Conservation (phyloP, 2,797 vertebrate species). For the Typhlichthys subterraneus region DNA sequence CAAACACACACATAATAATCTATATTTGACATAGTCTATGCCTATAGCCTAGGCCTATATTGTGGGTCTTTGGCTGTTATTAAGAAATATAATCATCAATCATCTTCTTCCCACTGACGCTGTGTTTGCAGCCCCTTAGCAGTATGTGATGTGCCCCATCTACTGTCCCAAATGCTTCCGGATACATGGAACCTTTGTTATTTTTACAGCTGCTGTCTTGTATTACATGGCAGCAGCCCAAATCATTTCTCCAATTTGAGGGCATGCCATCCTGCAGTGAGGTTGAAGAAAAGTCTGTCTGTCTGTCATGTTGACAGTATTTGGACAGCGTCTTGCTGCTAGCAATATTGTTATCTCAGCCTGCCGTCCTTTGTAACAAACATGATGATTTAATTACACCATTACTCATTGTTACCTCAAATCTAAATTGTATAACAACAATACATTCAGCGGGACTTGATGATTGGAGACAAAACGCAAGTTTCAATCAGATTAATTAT, state of each 20-base stretch:
- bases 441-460: too few species aligned
- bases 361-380: too few species aligned
- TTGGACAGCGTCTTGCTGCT: not conserved
- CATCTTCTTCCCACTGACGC: not conserved
- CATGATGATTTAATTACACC: too few species aligned
- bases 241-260: slow-evolving; percentile 39
- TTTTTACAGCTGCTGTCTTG: slow-evolving; percentile 20
- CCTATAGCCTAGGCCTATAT: too few species aligned
- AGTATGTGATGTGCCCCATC: slow-evolving; percentile 14
- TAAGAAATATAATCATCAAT: not conserved
- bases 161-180: slow-evolving; percentile 9
- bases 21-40: too few species aligned
- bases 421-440: too few species aligned
- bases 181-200: slow-evolving; percentile 24
- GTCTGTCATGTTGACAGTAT: not conserved
- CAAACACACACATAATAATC: too few species aligned
- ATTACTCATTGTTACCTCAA: too few species aligned
- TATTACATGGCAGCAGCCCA: slow-evolving; percentile 12
- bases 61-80: too few species aligned
- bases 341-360: too few species aligned
- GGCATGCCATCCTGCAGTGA: slow-evolving; percentile 11
- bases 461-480: too few species aligned
- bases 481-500: too few species aligned
- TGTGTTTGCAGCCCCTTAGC: slow-evolving; percentile 17
- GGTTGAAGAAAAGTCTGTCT: not conserved